Conservation (phyloP, 2,113 vertebrate genomes). For the Leptobrachium ailaonicum region DNA sequence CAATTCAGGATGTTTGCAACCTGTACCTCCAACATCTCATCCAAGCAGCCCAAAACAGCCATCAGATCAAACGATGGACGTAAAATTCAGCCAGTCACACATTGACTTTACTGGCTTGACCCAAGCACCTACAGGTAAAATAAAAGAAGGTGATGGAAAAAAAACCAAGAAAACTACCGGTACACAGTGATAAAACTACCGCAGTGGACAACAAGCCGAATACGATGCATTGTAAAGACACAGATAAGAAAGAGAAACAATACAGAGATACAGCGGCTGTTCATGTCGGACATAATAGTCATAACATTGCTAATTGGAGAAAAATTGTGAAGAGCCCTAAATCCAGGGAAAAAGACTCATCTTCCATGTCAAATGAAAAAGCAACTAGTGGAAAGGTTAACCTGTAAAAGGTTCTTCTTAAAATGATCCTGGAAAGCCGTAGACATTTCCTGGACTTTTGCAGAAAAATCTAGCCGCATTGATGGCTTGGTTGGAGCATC, state of each 20-base stretch:
- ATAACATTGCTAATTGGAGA: neutral
- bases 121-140: neutral
- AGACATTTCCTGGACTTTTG: no score
- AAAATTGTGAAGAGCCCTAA: neutral
- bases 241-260: neutral
- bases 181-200: neutral
- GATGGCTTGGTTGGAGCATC: neutral
- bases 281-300: neutral
- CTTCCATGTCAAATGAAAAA: neutral
- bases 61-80: no score
- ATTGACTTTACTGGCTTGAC: neutral
- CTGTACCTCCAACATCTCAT: constrained; percentile 6
- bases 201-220: neutral
- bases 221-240: neutral
- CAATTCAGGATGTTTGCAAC: neutral
- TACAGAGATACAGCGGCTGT: neutral
- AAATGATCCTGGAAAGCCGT: neutral
- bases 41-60: no score
- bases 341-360: neutral
- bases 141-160: no score
- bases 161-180: neutral
- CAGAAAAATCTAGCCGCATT: neutral
- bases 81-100: no score
- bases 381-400: neutral
- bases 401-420: neutral